Evolutionary conservation across 2,113 vertebrate species (phyloP), one percentile per base, ranked within the genome.

Genomic region (Muntiacus muntjak): DNA sequence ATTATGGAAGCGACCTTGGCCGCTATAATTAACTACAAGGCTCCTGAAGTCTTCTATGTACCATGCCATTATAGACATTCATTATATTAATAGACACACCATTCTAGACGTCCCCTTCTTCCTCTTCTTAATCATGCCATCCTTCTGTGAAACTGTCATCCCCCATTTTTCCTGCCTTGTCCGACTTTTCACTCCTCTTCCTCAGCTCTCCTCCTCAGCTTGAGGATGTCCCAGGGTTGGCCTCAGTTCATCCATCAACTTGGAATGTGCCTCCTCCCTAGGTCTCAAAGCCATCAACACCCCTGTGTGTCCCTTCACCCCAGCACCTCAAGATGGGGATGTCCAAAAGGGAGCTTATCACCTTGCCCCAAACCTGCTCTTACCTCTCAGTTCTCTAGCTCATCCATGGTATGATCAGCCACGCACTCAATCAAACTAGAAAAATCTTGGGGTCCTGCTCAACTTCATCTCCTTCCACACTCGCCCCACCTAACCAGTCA

Each of bases 231-330:
- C 17, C 52, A 47, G 23, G 23, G 25, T 30, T 76, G n/a, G 33
- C 86, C 71, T 60, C 60, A 12, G 15, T 6, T 78, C 40, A 60
- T 55, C 23, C 36, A 15, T 62, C 15, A 1, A 58, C 94, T 85
- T 85, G 89, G 43, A 78, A 23, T 36, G 1, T 7, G 43, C 21
- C 81, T 84, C 26, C 64, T 84, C 19, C 23, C 14, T 86, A 23
- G 76, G 40, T 86, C 76, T 84, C 93, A 85, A 76, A 47, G n/a
- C 36, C 57, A 26, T 62, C 62, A 87, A 83, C 64, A 85, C 57
- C 19, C n/a, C 1, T 0, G 0, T 13, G 43, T 1, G 25, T 84
- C 57, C 86, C 45, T 40, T 58, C 23, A 6, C n/a, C 21, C 92
- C 84, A 88, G 89, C 33, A 7, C 50, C 58, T 52, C 19, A 19